Base-by-base conservation (phyloP, 2,888 invertebrate species). In the Cynaeus angustus region DNA sequence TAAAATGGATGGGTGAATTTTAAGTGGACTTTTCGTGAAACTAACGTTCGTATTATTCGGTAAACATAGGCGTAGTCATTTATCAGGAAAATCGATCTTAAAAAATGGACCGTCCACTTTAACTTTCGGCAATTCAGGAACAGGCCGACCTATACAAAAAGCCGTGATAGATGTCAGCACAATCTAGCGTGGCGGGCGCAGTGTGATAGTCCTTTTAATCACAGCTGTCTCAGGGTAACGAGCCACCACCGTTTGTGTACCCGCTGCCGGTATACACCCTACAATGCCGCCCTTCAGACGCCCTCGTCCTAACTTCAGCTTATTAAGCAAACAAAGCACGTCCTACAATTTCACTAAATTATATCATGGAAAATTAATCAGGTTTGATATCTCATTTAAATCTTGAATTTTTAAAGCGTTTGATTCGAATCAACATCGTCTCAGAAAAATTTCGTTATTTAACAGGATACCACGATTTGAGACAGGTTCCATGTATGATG, bases 71-170 rank as follows among this genome's bases (percentile, higher is more conserved):
- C 72, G 50, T 48, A 61, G 68, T 55, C 70, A 72, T 73, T 72
- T 73, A 73, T 73, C 72, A 73, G 64, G 59, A 58, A 64, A 72
- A 73, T 73, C 73, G 73, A 71, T 73, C 68, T 73, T 73, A 73
- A 73, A 73, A 73, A 73, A 72, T 73, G 73, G 66, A 73, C 73
- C 66, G 72, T 72, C 72, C 72, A 72, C 72, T 72, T 71, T 68
- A 72, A 72, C 72, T 74, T 74, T 72, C 70, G 70, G 59, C 70
- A 72, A 74, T 74, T 74, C 72, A 72, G 50, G 67, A 73, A 59
- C 71, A 72, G 70, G 61, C 52, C 68, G 68, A 64, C 45, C 67
- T 72, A 68, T 72, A 72, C 74, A 74, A 74, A 72, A 72, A 70
- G 58, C 66, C 33, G 69, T 72, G 70, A 72, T 74, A 74, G 72